phyloP scores from a whole-genome alignment of 2,113 vertebrate genomes.

The Mastomys coucha region DNA sequence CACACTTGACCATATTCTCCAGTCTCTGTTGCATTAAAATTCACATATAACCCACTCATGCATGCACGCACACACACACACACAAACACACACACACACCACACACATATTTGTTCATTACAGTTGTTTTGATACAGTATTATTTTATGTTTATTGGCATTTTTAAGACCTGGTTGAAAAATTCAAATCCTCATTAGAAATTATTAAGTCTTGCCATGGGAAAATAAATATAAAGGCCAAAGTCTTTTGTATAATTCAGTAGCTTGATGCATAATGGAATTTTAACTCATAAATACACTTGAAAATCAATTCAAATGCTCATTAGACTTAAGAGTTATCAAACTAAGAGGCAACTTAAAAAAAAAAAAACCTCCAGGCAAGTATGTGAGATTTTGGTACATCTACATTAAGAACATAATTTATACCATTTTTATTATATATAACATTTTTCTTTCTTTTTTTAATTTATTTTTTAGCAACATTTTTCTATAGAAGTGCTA shows the following conservation, averaged over 20 bases:
- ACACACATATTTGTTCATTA: background rate
- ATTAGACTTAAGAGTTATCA: background rate
- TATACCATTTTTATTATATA: background rate
- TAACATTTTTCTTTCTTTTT: background rate
- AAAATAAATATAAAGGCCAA: background rate
- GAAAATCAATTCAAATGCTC: background rate
- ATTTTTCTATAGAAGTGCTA: background rate
- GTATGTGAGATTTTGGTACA: background rate
- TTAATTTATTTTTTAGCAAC: background rate
- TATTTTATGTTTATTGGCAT: background rate
- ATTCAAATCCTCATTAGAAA: background rate
- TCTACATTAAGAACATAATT: background rate
- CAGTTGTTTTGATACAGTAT: background rate
- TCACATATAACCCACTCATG: background rate
- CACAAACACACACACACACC: background rate
- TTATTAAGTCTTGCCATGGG: background rate
- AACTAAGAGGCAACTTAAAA: background rate
- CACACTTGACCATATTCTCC: background rate
- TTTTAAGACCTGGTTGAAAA: background rate
- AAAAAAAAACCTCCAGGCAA: background rate
- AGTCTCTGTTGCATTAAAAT: background rate
- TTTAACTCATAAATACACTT: background rate
- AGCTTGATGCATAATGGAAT: background rate
- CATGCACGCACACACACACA: background rate
- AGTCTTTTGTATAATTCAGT: background rate